phyloP scores from a whole-genome alignment of 1,140 invertebrate genomes.

The Daktulosphaira vitifoliae region DNA sequence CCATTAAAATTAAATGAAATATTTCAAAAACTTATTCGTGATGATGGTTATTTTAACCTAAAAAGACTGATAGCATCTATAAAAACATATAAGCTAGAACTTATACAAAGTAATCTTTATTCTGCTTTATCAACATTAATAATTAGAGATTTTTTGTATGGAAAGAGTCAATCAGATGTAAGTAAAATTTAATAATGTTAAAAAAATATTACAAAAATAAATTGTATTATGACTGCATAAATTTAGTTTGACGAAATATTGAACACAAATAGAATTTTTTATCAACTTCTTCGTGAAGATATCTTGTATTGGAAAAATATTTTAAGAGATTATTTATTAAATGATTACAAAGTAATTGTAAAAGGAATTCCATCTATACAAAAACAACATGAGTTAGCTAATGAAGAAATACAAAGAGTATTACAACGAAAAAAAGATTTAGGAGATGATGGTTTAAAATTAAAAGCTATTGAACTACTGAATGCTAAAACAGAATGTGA shows the following conservation, averaged over 20 bases:
- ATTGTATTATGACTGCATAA: background rate
- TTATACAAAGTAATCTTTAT: conserved; percentile 69
- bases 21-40: conserved; percentile 47
- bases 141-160: conserved; percentile 76
- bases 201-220: too few relatives aligned
- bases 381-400: conserved; percentile 52
- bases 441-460: conserved; percentile 57
- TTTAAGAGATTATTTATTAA: conserved; percentile 60
- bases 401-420: conserved; percentile 59
- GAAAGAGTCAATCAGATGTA: conserved; percentile 63
- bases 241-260: conserved; percentile 64
- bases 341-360: conserved; percentile 48
- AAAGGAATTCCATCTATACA: conserved; percentile 51
- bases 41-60: conserved; percentile 60
- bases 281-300: conserved; percentile 54
- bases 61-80: conserved; percentile 62
- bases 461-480: conserved; percentile 53
- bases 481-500: conserved; percentile 68
- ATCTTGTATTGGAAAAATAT: conserved; percentile 63
- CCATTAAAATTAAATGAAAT: conserved; percentile 51
- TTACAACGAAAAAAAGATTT: conserved; percentile 54
- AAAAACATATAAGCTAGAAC: conserved; percentile 57
- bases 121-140: conserved; percentile 62
- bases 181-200: too few relatives aligned
- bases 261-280: conserved; percentile 59